Conservation (phyloP, 64 coral and sea anemone genomes). For the Pachyseris speciosa region DNA sequence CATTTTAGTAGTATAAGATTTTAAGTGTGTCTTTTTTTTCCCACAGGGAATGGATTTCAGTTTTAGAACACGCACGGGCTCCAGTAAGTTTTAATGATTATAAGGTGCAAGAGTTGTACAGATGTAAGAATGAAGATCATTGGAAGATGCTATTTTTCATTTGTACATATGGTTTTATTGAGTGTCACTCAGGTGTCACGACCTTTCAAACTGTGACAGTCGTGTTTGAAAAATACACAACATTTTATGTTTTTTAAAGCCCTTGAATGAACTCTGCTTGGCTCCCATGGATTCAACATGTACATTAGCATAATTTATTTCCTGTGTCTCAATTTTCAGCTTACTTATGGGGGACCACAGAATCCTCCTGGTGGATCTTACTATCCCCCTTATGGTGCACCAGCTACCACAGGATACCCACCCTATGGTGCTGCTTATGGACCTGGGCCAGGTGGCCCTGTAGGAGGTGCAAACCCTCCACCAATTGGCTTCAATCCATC, state of each 20-base stretch:
- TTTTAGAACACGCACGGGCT: constrained; percentile 71
- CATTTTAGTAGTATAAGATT: no score
- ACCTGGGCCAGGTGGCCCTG: not conserved
- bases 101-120: no score
- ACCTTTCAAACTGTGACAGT: no score
- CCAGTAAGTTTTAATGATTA: constrained; percentile 70
- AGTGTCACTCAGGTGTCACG: no score
- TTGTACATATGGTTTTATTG: no score
- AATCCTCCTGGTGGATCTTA: not conserved
- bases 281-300: not conserved
- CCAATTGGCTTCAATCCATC: constrained; percentile 40
- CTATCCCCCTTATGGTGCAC: constrained; percentile 9
- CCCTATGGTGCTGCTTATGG: not conserved
- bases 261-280: no score
- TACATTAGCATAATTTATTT: not conserved
- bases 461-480: not conserved
- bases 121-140: no score
- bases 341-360: constrained; percentile 4
- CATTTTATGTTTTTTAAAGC: no score
- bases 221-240: no score
- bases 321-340: not conserved
- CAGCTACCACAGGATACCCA: not conserved
- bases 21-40: not conserved
- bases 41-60: constrained; percentile 78
- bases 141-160: no score